These are phyloP conservation scores for Syndactyla subalaris DNA, from an alignment of 2,797 vertebrate genomes.

Conservation along the genomic window DNA sequence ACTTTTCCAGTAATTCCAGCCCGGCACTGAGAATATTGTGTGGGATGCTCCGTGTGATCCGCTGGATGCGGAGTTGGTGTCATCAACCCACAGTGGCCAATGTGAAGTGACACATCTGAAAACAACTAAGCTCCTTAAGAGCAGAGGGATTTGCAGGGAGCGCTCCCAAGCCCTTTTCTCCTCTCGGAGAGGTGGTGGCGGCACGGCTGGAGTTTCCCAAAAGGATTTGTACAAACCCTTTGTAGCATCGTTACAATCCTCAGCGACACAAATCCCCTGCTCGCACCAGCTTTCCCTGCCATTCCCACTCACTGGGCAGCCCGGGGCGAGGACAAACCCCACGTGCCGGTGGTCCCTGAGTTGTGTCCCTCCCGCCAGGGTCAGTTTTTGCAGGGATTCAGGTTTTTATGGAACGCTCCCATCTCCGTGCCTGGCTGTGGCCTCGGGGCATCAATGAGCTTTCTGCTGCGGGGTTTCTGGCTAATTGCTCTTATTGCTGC, in stretches of 20 bases:
- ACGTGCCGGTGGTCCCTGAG: fast-evolving
- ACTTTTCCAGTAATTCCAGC: neutral
- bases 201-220: neutral
- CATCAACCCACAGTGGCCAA: neutral
- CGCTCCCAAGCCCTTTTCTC: neutral
- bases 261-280: fast-evolving
- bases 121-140: neutral
- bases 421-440: neutral
- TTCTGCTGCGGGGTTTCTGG: neutral
- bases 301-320: neutral
- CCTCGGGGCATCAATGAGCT: neutral
- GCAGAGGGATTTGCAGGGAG: neutral
- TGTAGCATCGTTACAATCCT: fast-evolving
- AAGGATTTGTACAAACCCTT: neutral
- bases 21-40: neutral
- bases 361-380: fast-evolving
- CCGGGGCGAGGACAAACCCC: neutral
- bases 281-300: neutral
- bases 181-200: neutral
- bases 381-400: neutral
- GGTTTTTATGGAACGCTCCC: neutral
- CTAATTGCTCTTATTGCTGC: neutral
- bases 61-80: neutral
- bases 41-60: neutral
- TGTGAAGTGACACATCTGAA: neutral